Conservation (phyloP, 1,140 invertebrate genomes). For the Sipha flava region DNA sequence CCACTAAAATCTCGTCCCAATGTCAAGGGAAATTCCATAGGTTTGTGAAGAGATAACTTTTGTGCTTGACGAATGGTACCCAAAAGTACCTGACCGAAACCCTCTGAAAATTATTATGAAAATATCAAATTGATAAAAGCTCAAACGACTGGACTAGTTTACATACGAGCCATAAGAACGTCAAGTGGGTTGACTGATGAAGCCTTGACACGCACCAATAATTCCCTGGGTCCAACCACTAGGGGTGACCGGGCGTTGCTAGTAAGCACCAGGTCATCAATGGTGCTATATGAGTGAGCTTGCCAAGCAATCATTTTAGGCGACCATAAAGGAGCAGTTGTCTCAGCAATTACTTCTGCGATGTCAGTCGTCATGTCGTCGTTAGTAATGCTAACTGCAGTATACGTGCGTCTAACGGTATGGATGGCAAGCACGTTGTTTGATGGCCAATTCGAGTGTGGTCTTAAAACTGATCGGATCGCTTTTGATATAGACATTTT, state of each 20-base stretch:
- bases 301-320: conserved; percentile 61
- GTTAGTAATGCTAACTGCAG: too few species aligned
- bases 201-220: conserved; percentile 70
- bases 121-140: not conserved
- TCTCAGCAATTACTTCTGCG: too few species aligned
- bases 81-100: conserved; percentile 64
- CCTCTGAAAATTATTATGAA: conserved; percentile 46
- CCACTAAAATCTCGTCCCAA: conserved; percentile 80
- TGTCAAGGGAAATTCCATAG: conserved; percentile 70
- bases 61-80: conserved; percentile 52
- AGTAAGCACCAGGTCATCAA: conserved; percentile 55
- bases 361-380: too few species aligned
- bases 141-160: not conserved
- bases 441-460: too few species aligned
- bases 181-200: conserved; percentile 89
- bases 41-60: conserved; percentile 36
- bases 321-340: too few species aligned
- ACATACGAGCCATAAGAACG: conserved; percentile 66
- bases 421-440: too few species aligned
- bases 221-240: conserved; percentile 59
- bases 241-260: conserved; percentile 54
- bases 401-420: too few species aligned
- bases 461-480: too few species aligned
- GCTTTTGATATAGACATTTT: too few species aligned
- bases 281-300: conserved; percentile 62